Percentiles rank a stretch among this genome's conserved stretches.
These are phyloP conservation scores for Chiloscyllium plagiosum DNA, from an alignment of 2,113 vertebrate genomes.

Conservation along the genomic window DNA sequence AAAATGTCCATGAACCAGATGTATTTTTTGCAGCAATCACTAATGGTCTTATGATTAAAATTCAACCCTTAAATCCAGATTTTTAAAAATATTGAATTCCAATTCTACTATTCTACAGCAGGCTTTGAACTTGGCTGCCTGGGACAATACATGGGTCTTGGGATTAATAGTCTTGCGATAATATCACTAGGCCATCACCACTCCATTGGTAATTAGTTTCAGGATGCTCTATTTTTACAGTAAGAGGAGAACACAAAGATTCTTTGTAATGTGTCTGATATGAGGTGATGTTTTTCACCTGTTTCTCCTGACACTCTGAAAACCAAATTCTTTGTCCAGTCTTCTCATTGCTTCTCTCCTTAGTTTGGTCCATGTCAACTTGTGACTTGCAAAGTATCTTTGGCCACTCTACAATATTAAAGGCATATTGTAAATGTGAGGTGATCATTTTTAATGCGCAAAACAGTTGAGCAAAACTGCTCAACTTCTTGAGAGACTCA, in stretches of 20 bases:
- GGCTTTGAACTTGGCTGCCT: too few species aligned
- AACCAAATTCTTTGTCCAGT: neutral
- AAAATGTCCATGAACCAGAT: too few species aligned
- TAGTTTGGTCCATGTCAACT: neutral
- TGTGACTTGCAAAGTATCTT: neutral
- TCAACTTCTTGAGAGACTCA: too few species aligned
- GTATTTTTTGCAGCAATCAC: too few species aligned
- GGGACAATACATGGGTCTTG: too few species aligned
- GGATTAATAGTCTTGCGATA: too few species aligned
- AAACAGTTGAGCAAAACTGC: neutral
- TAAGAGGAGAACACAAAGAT: neutral
- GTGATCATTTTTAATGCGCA: neutral
- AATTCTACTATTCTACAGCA: too few species aligned
- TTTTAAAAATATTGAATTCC: too few species aligned
- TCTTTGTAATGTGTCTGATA: neutral
- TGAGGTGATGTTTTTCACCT: neutral
- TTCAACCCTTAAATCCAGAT: too few species aligned
- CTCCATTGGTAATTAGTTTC: neutral
- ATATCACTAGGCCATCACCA: too few species aligned
- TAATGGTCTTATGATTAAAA: too few species aligned
- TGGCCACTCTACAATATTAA: neutral
- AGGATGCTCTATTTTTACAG: neutral
- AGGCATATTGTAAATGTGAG: neutral
- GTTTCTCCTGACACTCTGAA: neutral
- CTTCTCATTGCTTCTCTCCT: neutral